phyloP scores from a whole-genome alignment of 2,797 vertebrate species.

The Novumbra hubbsi region DNA sequence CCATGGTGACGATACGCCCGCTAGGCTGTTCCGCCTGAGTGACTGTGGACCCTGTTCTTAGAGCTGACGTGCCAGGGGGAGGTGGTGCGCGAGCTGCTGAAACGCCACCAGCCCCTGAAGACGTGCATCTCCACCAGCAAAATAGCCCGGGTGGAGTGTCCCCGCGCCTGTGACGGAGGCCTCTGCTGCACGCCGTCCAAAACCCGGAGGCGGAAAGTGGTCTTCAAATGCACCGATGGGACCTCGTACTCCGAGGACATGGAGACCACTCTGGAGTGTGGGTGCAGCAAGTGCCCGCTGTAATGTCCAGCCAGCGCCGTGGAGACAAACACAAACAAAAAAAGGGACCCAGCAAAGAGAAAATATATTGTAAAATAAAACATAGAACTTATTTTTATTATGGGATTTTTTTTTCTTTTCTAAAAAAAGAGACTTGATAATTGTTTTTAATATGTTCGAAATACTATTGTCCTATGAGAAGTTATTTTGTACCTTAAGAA shows the following conservation, averaged over 20 bases:
- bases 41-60: constrained; percentile 48
- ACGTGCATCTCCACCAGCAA: constrained; percentile 84
- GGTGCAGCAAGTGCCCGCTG: constrained; percentile 85
- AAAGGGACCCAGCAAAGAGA: constrained; percentile 79
- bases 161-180: constrained; percentile 75
- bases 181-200: constrained; percentile 89
- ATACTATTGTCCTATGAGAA: constrained; percentile 89
- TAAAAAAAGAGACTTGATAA: constrained; percentile 64
- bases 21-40: background rate
- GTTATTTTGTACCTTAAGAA: constrained; percentile 85
- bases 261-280: constrained; percentile 89
- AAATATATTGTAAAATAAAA: constrained; percentile 99
- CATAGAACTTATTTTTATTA: constrained; percentile 99
- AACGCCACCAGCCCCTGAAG: constrained; percentile 82
- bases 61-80: constrained; percentile 87
- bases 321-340: constrained; percentile 35
- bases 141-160: constrained; percentile 86
- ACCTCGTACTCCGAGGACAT: constrained; percentile 91
- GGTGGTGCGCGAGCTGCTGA: constrained; percentile 86
- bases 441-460: constrained; percentile 78
- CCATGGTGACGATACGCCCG: background rate
- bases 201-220: constrained; percentile 87
- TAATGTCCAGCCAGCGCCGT: constrained; percentile 63
- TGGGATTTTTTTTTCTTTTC: constrained; percentile 78
- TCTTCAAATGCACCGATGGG: constrained; percentile 90